Conservation (phyloP, 2,113 vertebrate species). For the Laticauda colubrina region DNA sequence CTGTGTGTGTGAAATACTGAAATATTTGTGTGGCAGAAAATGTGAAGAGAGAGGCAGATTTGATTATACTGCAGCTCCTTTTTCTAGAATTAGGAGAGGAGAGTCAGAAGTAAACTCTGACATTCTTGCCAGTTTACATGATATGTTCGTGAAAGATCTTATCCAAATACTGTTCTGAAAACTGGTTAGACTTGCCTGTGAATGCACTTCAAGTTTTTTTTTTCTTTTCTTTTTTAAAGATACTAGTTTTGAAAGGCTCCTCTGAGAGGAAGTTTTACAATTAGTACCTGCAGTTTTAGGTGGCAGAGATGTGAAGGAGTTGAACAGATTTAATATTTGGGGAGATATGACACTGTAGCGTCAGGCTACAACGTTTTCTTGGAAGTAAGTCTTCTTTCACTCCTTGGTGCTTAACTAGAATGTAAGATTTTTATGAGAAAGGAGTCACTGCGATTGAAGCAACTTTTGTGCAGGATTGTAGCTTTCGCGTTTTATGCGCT, state of each 20-base stretch:
- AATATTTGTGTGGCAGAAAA: slow-evolving; percentile 18
- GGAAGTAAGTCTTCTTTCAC: not conserved
- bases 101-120: slow-evolving; percentile 38
- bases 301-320: not conserved
- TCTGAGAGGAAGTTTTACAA: not conserved
- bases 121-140: slow-evolving; percentile 1
- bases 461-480: not conserved
- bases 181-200: slow-evolving; percentile 53
- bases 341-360: not conserved
- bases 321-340: not conserved
- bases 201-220: not conserved
- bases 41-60: not conserved
- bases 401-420: not conserved
- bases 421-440: not conserved
- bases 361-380: not conserved
- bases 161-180: slow-evolving; percentile 51
- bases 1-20: not conserved
- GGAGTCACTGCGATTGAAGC: not conserved
- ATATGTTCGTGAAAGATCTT: slow-evolving; percentile 44
- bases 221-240: not conserved
- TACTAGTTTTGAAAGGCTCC: not conserved
- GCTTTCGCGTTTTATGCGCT: slow-evolving; percentile 10
- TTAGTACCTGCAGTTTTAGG: not conserved
- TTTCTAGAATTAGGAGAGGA: slow-evolving; percentile 11
- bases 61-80: rapidly evolving